phyloP scores from a whole-genome alignment of 2,113 vertebrate species.

The Xiphias gladius region DNA sequence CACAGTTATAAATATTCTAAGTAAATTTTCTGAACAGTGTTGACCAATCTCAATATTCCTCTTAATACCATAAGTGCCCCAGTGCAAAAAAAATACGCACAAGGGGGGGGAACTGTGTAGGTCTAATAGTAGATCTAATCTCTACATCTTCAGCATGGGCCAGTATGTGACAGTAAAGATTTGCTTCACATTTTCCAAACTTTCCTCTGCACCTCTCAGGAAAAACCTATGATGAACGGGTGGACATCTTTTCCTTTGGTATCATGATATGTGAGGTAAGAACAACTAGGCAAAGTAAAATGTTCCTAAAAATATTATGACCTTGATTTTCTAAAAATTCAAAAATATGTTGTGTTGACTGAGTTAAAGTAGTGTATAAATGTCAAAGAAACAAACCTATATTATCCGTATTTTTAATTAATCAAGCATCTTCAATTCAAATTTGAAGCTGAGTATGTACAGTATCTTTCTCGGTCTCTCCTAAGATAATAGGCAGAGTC shows the following conservation, averaged over 20 bases:
- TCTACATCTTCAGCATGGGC: neutral
- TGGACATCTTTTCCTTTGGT: conserved; percentile 97
- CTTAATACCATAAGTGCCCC: neutral
- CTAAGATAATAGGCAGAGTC: conserved; percentile 94
- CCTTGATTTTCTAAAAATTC: neutral
- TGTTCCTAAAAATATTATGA: neutral
- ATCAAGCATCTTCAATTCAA: neutral
- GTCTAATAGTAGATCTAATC: neutral
- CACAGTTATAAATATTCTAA: too few species aligned
- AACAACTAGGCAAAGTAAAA: neutral
- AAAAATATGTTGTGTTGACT: too few species aligned
- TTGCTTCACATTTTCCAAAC: neutral
- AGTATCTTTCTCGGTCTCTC: conserved; percentile 10
- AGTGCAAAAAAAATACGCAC: neutral
- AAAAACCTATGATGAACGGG: conserved; percentile 94
- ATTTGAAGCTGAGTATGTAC: neutral
- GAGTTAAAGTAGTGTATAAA: too few species aligned
- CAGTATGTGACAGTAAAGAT: neutral
- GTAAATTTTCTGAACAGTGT: neutral
- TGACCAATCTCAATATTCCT: too few species aligned
- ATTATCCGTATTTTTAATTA: neutral
- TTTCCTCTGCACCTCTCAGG: conserved; percentile 79
- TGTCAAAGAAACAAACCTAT: neutral
- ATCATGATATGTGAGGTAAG: conserved; percentile 96
- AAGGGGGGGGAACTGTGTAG: neutral